Evolutionary conservation across 23 tunicate species (phyloP).

Genomic region (Oikopleura vanhoeffeni): DNA sequence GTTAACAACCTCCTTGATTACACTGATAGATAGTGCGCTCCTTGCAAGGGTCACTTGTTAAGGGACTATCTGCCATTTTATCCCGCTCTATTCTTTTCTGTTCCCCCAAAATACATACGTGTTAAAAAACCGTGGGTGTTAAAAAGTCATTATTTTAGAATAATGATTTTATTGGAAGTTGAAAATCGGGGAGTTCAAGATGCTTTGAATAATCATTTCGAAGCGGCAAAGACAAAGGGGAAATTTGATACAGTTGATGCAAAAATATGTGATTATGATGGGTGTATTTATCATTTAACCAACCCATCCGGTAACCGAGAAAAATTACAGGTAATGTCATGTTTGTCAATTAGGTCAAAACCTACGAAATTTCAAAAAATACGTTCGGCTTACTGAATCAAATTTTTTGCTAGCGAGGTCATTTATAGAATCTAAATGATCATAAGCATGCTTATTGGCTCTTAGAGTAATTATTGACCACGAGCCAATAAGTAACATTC

Average conservation of each 20-base stretch:
- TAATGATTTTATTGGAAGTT: conserved; percentile 90
- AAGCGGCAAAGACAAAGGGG: conserved; percentile 48
- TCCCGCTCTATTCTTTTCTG: background rate
- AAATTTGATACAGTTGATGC: conserved; percentile 65
- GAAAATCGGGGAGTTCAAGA: conserved; percentile 56
- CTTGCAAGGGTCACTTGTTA: background rate
- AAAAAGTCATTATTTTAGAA: too few relatives aligned
- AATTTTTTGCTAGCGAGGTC: too few relatives aligned
- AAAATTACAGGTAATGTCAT: background rate
- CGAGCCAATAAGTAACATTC: too few relatives aligned
- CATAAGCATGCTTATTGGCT: too few relatives aligned
- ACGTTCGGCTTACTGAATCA: too few relatives aligned
- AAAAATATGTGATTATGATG: conserved; percentile 77
- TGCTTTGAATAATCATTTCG: conserved; percentile 61
- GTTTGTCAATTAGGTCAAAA: too few relatives aligned
- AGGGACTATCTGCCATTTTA: background rate
- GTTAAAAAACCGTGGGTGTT: too few relatives aligned
- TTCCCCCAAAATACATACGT: too few relatives aligned
- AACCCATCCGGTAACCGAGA: conserved; percentile 50
- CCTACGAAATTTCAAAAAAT: too few relatives aligned
- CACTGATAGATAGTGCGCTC: background rate
- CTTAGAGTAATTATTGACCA: too few relatives aligned
- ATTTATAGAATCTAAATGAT: too few relatives aligned
- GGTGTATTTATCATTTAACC: conserved; percentile 60
- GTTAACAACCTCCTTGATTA: background rate